phyloP scores from a whole-genome alignment of 64 coral and sea anemone species.

The Stylophora pistillata region DNA sequence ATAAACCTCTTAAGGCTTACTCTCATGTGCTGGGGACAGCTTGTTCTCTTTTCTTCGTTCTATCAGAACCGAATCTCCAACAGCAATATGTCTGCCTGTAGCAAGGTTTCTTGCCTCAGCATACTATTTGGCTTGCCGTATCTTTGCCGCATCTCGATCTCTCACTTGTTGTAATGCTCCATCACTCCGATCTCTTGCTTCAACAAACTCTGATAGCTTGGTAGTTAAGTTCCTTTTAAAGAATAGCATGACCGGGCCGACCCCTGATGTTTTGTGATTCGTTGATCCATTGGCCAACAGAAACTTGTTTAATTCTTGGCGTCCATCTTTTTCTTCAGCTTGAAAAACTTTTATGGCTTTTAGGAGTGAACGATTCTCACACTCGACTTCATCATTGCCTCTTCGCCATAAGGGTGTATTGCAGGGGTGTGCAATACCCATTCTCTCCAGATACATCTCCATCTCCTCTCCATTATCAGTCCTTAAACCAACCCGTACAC shows the following conservation, averaged over 20 bases:
- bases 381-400: background rate
- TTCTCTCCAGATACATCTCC: conserved; percentile 13
- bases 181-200: background rate
- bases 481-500: background rate
- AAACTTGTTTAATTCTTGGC: background rate
- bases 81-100: background rate
- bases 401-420: conserved; percentile 19
- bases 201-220: conserved; percentile 1
- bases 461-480: conserved; percentile 25
- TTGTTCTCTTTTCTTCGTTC: conserved; percentile 58
- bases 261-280: background rate
- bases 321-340: background rate
- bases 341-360: conserved; percentile 6
- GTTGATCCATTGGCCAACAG: background rate
- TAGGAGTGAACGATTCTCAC: background rate
- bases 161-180: background rate
- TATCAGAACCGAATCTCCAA: conserved; percentile 20
- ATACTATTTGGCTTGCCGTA: conserved; percentile 28
- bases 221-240: conserved; percentile 22
- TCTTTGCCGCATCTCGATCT: conserved; percentile 11
- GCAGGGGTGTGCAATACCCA: background rate
- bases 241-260: background rate
- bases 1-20: conserved; percentile 9
- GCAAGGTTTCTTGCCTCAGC: conserved; percentile 4
- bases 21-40: conserved; percentile 32